Percentiles rank a stretch among this genome's conserved stretches.
Conservation (phyloP, 1,140 invertebrate species). For the Ctenoplectra terminalis region DNA sequence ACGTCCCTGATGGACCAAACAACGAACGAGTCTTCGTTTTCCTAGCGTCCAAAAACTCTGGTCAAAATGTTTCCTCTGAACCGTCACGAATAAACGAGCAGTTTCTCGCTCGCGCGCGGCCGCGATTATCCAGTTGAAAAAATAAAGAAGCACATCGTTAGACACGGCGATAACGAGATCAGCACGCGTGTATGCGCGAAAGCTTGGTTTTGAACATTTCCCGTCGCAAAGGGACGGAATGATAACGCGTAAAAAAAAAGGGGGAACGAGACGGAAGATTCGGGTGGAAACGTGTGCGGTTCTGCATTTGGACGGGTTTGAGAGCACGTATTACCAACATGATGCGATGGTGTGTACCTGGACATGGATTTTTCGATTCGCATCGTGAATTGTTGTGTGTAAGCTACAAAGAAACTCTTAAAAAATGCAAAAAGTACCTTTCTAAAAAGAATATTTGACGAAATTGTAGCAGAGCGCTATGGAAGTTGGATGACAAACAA, state of each 20-base stretch:
- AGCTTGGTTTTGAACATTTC: constrained; percentile 5
- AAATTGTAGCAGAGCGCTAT: no score
- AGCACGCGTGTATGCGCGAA: constrained; percentile 1
- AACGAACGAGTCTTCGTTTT: constrained; percentile 34
- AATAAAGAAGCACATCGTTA: constrained; percentile 57
- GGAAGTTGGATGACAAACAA: no score
- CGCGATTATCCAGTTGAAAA: constrained; percentile 38
- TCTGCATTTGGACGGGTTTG: neutral
- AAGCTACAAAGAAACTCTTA: neutral
- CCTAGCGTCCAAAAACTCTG: neutral
- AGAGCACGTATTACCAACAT: neutral
- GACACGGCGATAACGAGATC: constrained; percentile 19
- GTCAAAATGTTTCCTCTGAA: constrained; percentile 38
- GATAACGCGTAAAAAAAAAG: neutral
- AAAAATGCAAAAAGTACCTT: neutral
- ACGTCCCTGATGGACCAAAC: constrained; percentile 59
- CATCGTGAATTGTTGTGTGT: neutral
- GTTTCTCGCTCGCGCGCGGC: neutral
- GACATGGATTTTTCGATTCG: neutral
- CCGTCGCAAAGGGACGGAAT: neutral
- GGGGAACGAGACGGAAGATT: neutral
- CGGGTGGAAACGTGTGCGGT: neutral
- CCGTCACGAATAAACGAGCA: constrained; percentile 40
- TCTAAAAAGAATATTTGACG: no score
- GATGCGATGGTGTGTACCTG: neutral